A percentile compares a stretch with the other conserved stretches of the same genome.
These are phyloP conservation scores for Threskiornis aethiopicus DNA, from an alignment of 2,797 vertebrate genomes.

Conservation along the genomic window DNA sequence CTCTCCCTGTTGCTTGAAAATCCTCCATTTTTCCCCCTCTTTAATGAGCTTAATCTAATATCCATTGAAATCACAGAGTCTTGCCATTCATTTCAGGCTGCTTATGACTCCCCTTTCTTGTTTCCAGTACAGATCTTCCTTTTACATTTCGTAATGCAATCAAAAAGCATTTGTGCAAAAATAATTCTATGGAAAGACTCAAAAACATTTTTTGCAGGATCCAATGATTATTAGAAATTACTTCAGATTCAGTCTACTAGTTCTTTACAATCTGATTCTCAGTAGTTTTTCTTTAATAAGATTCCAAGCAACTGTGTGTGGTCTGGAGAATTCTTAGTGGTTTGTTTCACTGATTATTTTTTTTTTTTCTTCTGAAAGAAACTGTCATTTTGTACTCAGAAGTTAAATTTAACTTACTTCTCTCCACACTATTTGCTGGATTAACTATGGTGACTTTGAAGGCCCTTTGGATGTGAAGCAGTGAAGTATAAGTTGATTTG, in stretches of 20 bases:
- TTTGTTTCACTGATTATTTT: not conserved
- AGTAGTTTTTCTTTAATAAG: not conserved
- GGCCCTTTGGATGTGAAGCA: not conserved
- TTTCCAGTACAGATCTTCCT: not conserved
- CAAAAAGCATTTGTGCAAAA: not conserved
- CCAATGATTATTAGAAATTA: not conserved
- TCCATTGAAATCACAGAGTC: not conserved
- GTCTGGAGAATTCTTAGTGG: not conserved
- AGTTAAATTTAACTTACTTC: not conserved
- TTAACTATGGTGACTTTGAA: not conserved
- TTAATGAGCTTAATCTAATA: not conserved
- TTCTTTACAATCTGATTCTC: not conserved
- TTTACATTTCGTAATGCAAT: not conserved
- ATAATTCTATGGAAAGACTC: not conserved
- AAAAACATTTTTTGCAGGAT: not conserved
- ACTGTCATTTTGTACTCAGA: not conserved
- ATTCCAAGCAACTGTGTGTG: not conserved
- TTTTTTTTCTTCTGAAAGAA: not conserved
- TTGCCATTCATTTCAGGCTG: not conserved
- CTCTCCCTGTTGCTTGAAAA: not conserved
- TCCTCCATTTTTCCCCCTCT: accelerated
- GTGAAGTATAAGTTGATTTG: not conserved
- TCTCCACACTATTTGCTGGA: not conserved
- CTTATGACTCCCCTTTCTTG: not conserved
- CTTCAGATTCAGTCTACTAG: not conserved